These are phyloP conservation scores for Rhadina sibilatrix DNA, from an alignment of 2,113 vertebrate species.

Conservation along the genomic window DNA sequence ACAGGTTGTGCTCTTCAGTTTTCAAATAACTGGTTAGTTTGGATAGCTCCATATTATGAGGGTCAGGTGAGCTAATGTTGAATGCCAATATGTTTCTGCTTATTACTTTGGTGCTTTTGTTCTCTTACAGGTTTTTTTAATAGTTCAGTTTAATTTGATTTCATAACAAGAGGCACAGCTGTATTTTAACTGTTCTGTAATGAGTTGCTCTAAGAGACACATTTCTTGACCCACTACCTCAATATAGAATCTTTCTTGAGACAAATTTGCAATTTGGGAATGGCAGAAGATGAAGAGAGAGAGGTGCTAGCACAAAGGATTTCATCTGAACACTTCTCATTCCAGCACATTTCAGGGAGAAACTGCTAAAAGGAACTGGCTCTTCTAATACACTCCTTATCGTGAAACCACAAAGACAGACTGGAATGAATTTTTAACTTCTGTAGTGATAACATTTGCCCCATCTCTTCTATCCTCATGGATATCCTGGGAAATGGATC, in stretches of 20 bases:
- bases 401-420: conserved; percentile 66
- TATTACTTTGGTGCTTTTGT: conserved; percentile 30
- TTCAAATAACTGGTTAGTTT: conserved; percentile 13
- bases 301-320: conserved; percentile 63
- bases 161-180: conserved; percentile 29
- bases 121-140: background rate
- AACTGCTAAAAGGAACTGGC: conserved; percentile 71
- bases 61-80: conserved; percentile 33
- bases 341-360: conserved; percentile 70
- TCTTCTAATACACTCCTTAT: conserved; percentile 69
- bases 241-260: conserved; percentile 60
- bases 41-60: conserved; percentile 8
- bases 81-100: conserved; percentile 1
- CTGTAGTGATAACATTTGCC: conserved; percentile 60
- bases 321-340: conserved; percentile 69
- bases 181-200: conserved; percentile 65
- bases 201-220: conserved; percentile 53
- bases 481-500: conserved; percentile 71
- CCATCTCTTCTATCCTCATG: conserved; percentile 61
- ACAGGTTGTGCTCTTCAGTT: background rate
- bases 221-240: conserved; percentile 70
- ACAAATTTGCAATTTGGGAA: conserved; percentile 66
- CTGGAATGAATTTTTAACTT: conserved; percentile 50
- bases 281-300: conserved; percentile 57
- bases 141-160: conserved; percentile 45